A percentile compares a stretch with the other conserved stretches of the same genome.
phyloP scores from a whole-genome alignment of 2,113 vertebrate species.

The Mugil cephalus region DNA sequence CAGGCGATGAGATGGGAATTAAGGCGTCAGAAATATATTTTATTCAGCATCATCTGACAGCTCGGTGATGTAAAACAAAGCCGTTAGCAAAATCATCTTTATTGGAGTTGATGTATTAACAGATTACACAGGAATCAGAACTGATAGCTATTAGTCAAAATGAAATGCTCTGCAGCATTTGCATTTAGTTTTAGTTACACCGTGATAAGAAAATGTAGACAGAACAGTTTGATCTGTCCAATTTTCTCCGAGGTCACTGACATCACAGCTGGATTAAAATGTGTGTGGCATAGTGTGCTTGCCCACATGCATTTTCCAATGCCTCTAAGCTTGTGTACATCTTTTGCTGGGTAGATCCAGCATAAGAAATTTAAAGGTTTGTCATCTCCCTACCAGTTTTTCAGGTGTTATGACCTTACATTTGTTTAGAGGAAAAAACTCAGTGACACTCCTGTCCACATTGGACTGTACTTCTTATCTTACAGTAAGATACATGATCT shows the following conservation, averaged over 20 bases:
- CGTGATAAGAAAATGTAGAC: neutral
- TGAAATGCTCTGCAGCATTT: conserved; percentile 1
- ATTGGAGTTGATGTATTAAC: conserved; percentile 27
- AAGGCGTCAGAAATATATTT: conserved; percentile 29
- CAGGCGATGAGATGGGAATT: conserved; percentile 23
- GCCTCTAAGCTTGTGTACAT: neutral
- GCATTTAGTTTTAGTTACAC: neutral
- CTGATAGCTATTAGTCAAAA: conserved; percentile 21
- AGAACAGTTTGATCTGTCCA: neutral
- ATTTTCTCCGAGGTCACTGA: neutral
- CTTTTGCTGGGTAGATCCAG: conserved; percentile 18
- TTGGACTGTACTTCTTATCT: neutral
- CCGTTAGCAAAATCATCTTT: conserved; percentile 35
- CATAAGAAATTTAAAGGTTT: conserved; percentile 7
- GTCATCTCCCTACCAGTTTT: neutral
- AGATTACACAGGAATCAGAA: conserved; percentile 35
- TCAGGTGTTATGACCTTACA: conserved; percentile 14
- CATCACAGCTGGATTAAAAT: conserved; percentile 5
- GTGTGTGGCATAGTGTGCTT: neutral
- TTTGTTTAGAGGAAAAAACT: conserved; percentile 28
- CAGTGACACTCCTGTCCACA: neutral
- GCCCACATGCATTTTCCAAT: neutral
- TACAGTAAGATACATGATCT: neutral
- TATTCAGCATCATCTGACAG: conserved; percentile 44
- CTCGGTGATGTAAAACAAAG: conserved; percentile 46